Conservation (phyloP, 2,888 invertebrate species). For the Lochmaea capreae region DNA sequence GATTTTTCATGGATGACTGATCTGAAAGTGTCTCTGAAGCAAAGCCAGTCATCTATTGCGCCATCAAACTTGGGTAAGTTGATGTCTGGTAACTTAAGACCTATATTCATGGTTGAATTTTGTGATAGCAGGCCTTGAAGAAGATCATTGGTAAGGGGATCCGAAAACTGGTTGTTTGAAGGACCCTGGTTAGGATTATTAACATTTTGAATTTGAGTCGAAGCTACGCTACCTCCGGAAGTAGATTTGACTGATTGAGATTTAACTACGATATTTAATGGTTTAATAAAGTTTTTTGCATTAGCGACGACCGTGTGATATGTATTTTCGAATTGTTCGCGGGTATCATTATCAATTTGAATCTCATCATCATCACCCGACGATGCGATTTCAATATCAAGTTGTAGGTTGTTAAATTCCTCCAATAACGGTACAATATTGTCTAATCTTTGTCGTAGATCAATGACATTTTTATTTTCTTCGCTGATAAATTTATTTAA, state of each 20-base stretch:
- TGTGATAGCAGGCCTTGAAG: neutral
- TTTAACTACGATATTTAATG: neutral
- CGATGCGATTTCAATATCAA: too few species aligned
- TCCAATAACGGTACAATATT: neutral
- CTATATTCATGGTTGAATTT: slow-evolving; percentile 1
- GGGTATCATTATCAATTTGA: neutral
- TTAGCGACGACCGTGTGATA: neutral
- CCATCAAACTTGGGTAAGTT: slow-evolving; percentile 9
- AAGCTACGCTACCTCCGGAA: too few species aligned
- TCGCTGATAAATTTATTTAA: neutral
- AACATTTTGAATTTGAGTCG: neutral
- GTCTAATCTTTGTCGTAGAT: neutral
- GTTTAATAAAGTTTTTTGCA: neutral
- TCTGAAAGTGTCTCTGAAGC: slow-evolving; percentile 11
- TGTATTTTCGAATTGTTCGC: neutral
- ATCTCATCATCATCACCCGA: neutral
- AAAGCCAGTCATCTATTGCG: neutral
- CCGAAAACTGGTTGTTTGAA: neutral
- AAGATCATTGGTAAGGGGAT: neutral
- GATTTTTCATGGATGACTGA: neutral
- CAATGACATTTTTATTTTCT: neutral
- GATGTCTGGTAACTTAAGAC: slow-evolving; percentile 1
- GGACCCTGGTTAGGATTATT: neutral
- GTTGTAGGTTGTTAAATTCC: too few species aligned
- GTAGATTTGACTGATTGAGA: neutral